Conservation (phyloP, 1,140 invertebrate genomes). For the Prorops nasuta region DNA sequence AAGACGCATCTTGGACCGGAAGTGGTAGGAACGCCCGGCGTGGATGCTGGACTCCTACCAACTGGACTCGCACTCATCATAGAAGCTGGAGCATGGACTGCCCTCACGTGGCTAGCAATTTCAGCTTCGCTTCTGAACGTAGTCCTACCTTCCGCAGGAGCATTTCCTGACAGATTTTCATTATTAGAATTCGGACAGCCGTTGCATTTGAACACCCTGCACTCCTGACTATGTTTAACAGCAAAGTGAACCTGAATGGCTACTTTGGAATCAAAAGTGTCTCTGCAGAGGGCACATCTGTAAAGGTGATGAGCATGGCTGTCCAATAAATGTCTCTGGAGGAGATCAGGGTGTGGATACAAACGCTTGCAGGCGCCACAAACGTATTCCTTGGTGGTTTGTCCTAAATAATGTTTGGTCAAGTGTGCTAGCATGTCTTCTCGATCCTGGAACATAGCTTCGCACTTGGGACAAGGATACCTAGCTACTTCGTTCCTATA, state of each 20-base stretch:
- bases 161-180: conserved; percentile 40
- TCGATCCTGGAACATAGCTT: conserved; percentile 66
- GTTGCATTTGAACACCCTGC: conserved; percentile 79
- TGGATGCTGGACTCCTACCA: conserved; percentile 23
- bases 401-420: conserved; percentile 75
- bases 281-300: conserved; percentile 83
- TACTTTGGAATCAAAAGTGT: conserved; percentile 87
- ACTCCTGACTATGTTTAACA: conserved; percentile 81
- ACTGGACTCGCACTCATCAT: conserved; percentile 26
- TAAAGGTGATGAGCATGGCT: conserved; percentile 87
- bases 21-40: conserved; percentile 21
- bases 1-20: conserved; percentile 67
- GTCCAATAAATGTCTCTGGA: conserved; percentile 84
- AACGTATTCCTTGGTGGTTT: conserved; percentile 73
- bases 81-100: conserved; percentile 59
- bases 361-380: conserved; percentile 82
- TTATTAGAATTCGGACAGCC: conserved; percentile 62
- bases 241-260: conserved; percentile 88
- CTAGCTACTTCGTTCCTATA: conserved; percentile 40
- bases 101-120: conserved; percentile 70
- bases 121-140: conserved; percentile 76
- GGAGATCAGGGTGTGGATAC: conserved; percentile 80
- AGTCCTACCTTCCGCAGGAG: conserved; percentile 32
- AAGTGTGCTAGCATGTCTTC: conserved; percentile 76
- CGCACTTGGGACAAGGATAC: conserved; percentile 74